Evolutionary conservation across 2,797 vertebrate species (phyloP).

Genomic region (Botia almorhae): DNA sequence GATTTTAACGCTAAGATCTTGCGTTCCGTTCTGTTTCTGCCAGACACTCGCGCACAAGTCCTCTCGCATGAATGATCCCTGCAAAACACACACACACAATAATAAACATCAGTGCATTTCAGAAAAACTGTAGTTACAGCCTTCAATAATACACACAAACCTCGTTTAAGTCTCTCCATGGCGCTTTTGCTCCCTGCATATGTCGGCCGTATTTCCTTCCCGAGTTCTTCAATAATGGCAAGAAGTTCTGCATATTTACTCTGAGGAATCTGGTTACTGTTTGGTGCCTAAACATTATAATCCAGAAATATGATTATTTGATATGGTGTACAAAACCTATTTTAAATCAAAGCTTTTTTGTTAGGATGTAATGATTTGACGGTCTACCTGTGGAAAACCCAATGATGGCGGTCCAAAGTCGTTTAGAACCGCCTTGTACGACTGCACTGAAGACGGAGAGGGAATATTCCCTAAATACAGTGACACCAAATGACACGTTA

Average conservation of each 20-base stretch:
- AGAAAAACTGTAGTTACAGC: not conserved
- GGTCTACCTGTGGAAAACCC: constrained; percentile 90
- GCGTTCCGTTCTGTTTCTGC: constrained; percentile 97
- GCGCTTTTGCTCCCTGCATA: constrained; percentile 98
- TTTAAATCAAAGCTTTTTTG: not conserved
- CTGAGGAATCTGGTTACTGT: constrained; percentile 92
- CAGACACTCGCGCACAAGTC: constrained; percentile 95
- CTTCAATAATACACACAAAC: constrained; percentile 65
- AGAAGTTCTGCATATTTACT: constrained; percentile 99
- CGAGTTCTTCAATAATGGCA: constrained; percentile 96
- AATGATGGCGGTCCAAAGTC: constrained; percentile 95
- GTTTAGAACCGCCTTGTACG: constrained; percentile 92
- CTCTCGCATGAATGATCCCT: constrained; percentile 97
- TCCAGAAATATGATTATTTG: not conserved
- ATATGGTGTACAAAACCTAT: not conserved
- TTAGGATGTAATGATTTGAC: not conserved
- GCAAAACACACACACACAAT: constrained; percentile 48
- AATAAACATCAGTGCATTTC: not conserved
- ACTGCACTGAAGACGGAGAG: constrained; percentile 89
- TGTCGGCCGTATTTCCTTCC: constrained; percentile 97
- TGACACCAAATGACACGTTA: constrained; percentile 38
- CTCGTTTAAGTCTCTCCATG: constrained; percentile 98
- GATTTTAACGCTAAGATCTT: constrained; percentile 82
- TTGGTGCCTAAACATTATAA: constrained; percentile 81
- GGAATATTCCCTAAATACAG: constrained; percentile 83